Base-by-base conservation (phyloP, 2,797 vertebrate genomes). In the Halcyon leucocephala region DNA sequence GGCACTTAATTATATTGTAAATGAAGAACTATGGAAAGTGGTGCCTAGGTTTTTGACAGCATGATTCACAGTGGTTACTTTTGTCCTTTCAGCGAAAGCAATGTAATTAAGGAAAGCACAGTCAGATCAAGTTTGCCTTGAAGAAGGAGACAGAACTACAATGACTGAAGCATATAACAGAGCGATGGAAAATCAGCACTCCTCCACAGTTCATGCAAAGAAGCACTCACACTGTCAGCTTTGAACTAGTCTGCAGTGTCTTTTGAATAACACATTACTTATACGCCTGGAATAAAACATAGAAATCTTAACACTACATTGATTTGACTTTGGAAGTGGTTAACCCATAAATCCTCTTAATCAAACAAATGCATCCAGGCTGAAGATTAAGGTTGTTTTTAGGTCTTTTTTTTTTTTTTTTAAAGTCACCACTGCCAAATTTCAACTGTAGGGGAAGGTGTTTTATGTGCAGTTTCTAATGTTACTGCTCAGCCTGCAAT, bases 401-500 rank as follows among this genome's bases (percentile, higher is more conserved):
- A 61, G 29, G 35, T 35, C 35, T 35, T 35, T 35, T 35, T 35
- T 26, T 15, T 22, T 44, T 61, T 60, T 48, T 64, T 73, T 89
- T 54, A 33, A 83, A 93, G 44, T 57, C 52, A 57, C 26, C 33
- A 48, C 55, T 85, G 67, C 71, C 73, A 94, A 90, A 78, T 93
- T 95, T 93, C 86, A 83, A 65, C 73, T 72, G 76, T 62, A 89
- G 93, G 90, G 76, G 69, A 95, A 96, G 64, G 80, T 92, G 58
- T 96, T 94, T 94, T 48, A 46, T 85, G 31, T 82, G 42, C 37
- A 41, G 57, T 92, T 88, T 87, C 79, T 93, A 97, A 91, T 76
- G 84, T 89, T 98, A 96, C 74, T 82, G 77, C 89, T 84, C 77
- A 94, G 94, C 54, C 88, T 89, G 39, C 94, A 85, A 54, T 57